Base-by-base conservation (phyloP, 2,797 vertebrate species). In the Paramormyrops hopkinsi region DNA sequence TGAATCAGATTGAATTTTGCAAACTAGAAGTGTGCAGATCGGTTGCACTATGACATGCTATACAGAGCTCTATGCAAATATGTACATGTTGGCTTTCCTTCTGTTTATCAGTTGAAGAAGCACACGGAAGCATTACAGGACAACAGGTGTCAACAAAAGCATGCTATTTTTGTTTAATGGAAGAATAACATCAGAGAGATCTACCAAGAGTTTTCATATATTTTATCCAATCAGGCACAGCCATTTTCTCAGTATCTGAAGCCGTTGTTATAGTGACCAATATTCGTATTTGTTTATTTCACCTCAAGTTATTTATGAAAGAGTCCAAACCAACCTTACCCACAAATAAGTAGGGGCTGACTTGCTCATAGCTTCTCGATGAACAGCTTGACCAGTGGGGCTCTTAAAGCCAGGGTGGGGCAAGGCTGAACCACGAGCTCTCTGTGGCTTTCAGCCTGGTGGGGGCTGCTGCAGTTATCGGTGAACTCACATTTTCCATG, bases 391-490 rank as follows among this genome's bases (percentile, higher is more conserved):
- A 95, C 92, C 0, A 92, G 90, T 89, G 96, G 92, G 1, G 88
- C 83, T 0, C 91, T 4, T 0, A 93, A 90, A 87, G 97, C 89
- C 90, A 96, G 88, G 82, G 88, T 0, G 6, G 93, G 91, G 91
- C 87, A n/a, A 19, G 33, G 4, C 69, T 93, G 92, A 92, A 76
- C 88, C 90, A 17, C 91, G 62, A 0, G 90, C 3, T 94, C 84
- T 37, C 95, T 93, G 1, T 95, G 92, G 89, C 94, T 96, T 90
- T 92, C 95, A 89, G 95, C 93, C 90, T 79, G 93, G 2, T 94
- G 92, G 0, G 97, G 95, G 6, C 97, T 96, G 1, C 97, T 97
- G 88, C 97, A 98, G 94, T 97, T 95, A 4, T 97, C 96, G 0
- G 92, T 93, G 88, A 95, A 97, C 37, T 76, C 33, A 46, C 41